Conservation (phyloP, 2,888 invertebrate species). For the Chelonus formosanus region DNA sequence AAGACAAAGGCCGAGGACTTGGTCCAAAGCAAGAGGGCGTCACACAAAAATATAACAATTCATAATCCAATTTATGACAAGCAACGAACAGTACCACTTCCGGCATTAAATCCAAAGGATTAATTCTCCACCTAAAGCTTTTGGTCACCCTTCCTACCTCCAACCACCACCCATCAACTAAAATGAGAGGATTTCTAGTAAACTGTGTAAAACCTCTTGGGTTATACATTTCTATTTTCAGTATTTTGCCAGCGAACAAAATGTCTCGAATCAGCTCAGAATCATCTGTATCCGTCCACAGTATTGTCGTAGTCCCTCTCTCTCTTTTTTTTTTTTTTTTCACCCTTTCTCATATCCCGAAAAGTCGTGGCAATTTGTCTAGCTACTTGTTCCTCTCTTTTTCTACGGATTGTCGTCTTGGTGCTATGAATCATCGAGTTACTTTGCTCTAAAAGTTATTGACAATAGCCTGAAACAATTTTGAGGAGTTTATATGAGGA, state of each 20-base stretch:
- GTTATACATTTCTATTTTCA: conserved; percentile 9
- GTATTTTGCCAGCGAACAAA: conserved; percentile 33
- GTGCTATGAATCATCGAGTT: too few species aligned
- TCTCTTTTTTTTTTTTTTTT: conserved; percentile 13
- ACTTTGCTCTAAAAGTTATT: conserved; percentile 2
- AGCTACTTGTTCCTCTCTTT: background rate
- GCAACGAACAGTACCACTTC: conserved; percentile 50
- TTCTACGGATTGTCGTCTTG: background rate
- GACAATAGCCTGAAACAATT: conserved; percentile 6
- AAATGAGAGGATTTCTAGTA: conserved; percentile 31
- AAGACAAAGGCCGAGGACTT: conserved; percentile 23
- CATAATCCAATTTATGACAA: conserved; percentile 58
- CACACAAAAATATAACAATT: conserved; percentile 48
- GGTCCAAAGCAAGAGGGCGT: conserved; percentile 24
- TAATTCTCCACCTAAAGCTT: conserved; percentile 39
- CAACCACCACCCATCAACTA: conserved; percentile 7
- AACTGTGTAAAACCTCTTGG: conserved; percentile 14
- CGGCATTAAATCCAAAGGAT: conserved; percentile 53
- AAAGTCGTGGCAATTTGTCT: conserved; percentile 36
- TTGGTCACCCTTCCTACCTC: conserved; percentile 10
- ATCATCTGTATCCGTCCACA: conserved; percentile 32
- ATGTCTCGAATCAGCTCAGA: conserved; percentile 38
- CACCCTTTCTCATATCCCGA: conserved; percentile 7
- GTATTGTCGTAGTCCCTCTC: conserved; percentile 4
- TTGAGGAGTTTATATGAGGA: conserved; percentile 18